A percentile compares a stretch with the other conserved stretches of the same genome.
Evolutionary conservation across 1,140 invertebrate species (phyloP).

Genomic region (Drosophila yakuba): DNA sequence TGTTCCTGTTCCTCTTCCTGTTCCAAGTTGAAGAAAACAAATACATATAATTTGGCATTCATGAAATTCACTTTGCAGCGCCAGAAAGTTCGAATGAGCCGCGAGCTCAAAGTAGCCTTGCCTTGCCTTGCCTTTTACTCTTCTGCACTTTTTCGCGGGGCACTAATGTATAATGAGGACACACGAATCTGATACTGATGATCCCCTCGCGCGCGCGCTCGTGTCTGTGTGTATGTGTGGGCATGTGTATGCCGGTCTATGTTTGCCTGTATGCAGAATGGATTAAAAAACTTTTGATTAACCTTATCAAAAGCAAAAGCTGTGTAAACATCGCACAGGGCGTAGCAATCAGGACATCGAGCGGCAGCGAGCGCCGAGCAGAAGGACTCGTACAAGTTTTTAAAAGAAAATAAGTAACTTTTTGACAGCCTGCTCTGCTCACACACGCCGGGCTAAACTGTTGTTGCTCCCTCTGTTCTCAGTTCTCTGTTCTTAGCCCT

Average conservation of each 20-base stretch:
- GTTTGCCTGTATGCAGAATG: constrained; percentile 81
- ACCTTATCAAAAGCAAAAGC: constrained; percentile 84
- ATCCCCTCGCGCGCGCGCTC: constrained; percentile 12
- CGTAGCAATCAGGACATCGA: constrained; percentile 64
- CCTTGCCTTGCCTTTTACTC: constrained; percentile 6
- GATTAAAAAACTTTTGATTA: constrained; percentile 84
- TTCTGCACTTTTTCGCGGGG: constrained; percentile 6
- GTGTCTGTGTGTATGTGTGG: background rate
- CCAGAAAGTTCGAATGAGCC: constrained; percentile 66
- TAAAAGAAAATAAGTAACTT: constrained; percentile 83
- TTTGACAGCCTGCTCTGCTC: constrained; percentile 74
- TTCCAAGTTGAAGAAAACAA: constrained; percentile 62
- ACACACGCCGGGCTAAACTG: constrained; percentile 57
- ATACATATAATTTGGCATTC: constrained; percentile 81
- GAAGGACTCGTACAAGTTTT: constrained; percentile 80
- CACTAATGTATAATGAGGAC: constrained; percentile 76
- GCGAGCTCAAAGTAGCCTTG: constrained; percentile 61
- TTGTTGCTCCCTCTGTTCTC: constrained; percentile 38
- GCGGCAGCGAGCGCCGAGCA: constrained; percentile 17
- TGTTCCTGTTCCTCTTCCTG: background rate
- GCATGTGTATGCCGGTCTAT: constrained; percentile 54
- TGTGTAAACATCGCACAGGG: constrained; percentile 75
- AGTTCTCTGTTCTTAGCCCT: constrained; percentile 43
- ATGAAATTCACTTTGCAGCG: constrained; percentile 78
- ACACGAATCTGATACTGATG: constrained; percentile 72